Evolutionary conservation across 2,797 vertebrate genomes (phyloP), one percentile per base, ranked within the genome.

Genomic region (Pantherophis alleghaniensis): DNA sequence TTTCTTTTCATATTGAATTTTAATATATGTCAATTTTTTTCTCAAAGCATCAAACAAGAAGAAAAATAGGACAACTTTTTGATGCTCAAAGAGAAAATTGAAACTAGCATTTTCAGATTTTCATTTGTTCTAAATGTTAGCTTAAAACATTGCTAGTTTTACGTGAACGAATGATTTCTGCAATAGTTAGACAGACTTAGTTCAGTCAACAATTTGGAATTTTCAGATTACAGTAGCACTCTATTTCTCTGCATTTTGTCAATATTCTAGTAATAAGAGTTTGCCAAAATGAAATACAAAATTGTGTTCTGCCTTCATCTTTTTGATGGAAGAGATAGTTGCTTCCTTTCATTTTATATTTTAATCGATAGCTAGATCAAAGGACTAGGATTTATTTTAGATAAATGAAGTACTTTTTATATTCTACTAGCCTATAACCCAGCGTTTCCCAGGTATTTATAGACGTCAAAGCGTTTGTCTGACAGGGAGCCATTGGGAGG

Each of bases 241-340:
- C 66, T 91, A 11, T 91, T 89, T 96, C 93, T 74, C 90, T 92
- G 11, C 91, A 63, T 83, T 94, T 95, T 96, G 92, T 61, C 93
- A 94, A 95, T 93, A 92, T 42, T 86, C 13, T 89, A 28, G 86
- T 93, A 94, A 94, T 94, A 94, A 93, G 1, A 93, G 1, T 10
- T 57, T 94, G 4, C 0, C 92, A 90, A 94, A 95, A 92, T 92
- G 47, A n/a, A 63, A 69, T 57, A 89, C 66, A 91, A 28, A 51
- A 69, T 22, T 63, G 22, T 53, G 7, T 1, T 94, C 91, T 93
- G 16, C 57, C 90, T 94, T 95, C 88, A 89, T 14, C 91, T 56
- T 91, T 11, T 93, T 32, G 2, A 53, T 95, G 69, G 37, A 16
- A 7, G 57, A 53, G 60, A 37, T 56, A 42, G 57, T 42, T 92